Conservation (phyloP, 2,888 invertebrate species). For the Harpalus rufipes region DNA sequence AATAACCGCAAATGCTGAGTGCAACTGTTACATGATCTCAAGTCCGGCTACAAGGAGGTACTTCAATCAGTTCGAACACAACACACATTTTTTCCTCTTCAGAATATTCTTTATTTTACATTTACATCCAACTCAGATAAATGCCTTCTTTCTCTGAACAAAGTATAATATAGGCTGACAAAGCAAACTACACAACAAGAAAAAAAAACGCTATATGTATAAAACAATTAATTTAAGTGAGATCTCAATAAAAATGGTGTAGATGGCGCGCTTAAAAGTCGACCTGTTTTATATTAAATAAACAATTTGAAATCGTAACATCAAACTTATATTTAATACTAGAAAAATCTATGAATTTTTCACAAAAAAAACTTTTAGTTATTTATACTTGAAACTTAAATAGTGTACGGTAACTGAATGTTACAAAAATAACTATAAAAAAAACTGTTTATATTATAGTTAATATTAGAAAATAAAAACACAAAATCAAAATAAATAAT, state of each 20-base stretch:
- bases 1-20: slow-evolving; percentile 78
- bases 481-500: too few relatives aligned
- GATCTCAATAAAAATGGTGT: neutral
- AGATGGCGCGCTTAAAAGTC: too few relatives aligned
- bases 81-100: slow-evolving; percentile 21
- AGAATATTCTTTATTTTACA: slow-evolving; percentile 23
- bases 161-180: slow-evolving; percentile 21
- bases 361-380: too few relatives aligned
- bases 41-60: slow-evolving; percentile 49
- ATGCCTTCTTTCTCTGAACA: slow-evolving; percentile 32
- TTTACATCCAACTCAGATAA: neutral
- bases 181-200: neutral
- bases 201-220: neutral
- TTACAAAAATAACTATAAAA: too few relatives aligned
- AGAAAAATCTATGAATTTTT: too few relatives aligned
- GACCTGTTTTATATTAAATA: too few relatives aligned
- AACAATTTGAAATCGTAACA: too few relatives aligned
- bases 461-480: too few relatives aligned
- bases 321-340: too few relatives aligned
- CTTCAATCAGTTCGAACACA: slow-evolving; percentile 48
- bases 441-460: too few relatives aligned
- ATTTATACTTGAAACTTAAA: too few relatives aligned
- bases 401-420: too few relatives aligned
- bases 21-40: slow-evolving; percentile 59
- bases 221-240: neutral